Percentiles rank a stretch among this genome's conserved stretches.
phyloP scores from a whole-genome alignment of 2,888 invertebrate species.

The Acanthosoma haemorrhoidale region DNA sequence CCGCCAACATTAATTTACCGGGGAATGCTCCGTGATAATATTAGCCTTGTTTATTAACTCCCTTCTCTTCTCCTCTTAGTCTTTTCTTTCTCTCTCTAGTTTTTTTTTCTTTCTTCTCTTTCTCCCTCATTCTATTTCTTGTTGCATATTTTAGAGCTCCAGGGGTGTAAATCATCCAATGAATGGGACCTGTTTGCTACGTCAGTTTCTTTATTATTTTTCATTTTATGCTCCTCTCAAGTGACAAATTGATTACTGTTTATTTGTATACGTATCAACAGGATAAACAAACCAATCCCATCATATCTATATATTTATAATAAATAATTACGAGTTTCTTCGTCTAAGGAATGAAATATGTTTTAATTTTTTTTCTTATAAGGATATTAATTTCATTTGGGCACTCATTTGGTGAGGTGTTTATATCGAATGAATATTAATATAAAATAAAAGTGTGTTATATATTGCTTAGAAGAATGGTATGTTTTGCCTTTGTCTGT shows the following conservation, averaged over 20 bases:
- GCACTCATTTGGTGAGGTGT: no score
- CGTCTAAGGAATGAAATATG: no score
- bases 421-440: no score
- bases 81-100: not conserved
- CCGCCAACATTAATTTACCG: not conserved
- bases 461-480: no score
- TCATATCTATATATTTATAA: not conserved
- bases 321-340: no score
- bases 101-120: no score
- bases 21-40: not conserved
- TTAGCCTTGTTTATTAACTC: not conserved
- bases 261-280: conserved; percentile 3
- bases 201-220: not conserved
- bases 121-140: not conserved
- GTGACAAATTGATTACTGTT: not conserved
- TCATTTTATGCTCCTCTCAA: not conserved
- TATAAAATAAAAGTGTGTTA: no score
- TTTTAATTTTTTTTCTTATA: no score
- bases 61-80: no score
- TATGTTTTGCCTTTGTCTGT: no score
- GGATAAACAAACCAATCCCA: not conserved
- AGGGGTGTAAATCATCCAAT: not conserved
- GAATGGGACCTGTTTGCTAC: not conserved
- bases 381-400: no score
- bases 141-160: conserved; percentile 1